These are phyloP conservation scores for Heliconius ismenius DNA, from an alignment of 2,888 invertebrate species.

Conservation along the genomic window DNA sequence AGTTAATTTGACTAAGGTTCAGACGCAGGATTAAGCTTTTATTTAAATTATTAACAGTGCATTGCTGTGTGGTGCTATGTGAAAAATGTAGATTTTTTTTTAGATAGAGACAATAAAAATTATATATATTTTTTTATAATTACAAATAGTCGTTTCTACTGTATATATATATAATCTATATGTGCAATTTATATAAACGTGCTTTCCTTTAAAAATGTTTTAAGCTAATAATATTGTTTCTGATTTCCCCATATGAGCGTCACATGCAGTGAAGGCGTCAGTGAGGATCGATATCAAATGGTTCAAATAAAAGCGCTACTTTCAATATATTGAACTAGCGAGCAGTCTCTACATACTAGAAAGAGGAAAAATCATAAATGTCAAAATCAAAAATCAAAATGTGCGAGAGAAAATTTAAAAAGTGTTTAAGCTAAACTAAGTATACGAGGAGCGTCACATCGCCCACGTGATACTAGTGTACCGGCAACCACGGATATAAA, in stretches of 20 bases:
- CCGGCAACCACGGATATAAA: conserved; percentile 30
- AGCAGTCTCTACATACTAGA: not conserved
- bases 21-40: not conserved
- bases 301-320: conserved; percentile 29
- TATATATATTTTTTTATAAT: not conserved
- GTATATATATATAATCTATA: not conserved
- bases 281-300: conserved; percentile 38
- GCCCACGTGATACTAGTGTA: conserved; percentile 17
- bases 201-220: not conserved
- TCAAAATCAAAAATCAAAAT: not conserved
- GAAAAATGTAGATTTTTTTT: not conserved
- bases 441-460: not conserved
- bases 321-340: not conserved
- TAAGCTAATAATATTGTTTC: not conserved
- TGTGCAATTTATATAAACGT: not conserved
- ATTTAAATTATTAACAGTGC: too few relatives aligned
- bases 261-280: conserved; percentile 29
- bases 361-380: not conserved
- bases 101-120: too few relatives aligned
- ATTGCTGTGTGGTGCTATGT: not conserved
- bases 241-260: conserved; percentile 8
- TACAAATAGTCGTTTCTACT: not conserved
- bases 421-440: conserved; percentile 1
- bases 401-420: not conserved
- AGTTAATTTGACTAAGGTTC: not conserved